Base-by-base conservation (phyloP, 2,888 invertebrate genomes). In the Calliphora vomitoria region DNA sequence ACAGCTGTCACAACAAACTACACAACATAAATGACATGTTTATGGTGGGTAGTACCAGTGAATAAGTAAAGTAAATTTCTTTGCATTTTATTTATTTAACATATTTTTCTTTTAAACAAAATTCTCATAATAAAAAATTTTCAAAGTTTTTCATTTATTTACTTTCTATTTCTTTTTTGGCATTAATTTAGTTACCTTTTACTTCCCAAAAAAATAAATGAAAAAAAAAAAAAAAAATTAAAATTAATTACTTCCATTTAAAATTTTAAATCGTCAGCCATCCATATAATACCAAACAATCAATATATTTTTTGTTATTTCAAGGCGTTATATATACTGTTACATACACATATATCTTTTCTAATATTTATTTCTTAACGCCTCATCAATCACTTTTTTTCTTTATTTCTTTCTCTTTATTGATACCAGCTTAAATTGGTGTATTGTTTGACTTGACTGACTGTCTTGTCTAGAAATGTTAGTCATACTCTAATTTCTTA, bases 381-480 rank as follows among this genome's bases (percentile, higher is more conserved):
- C 64, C 72, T 72, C 83, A 84, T 84, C 64, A 84, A 79, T 79
- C 78, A 79, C 64, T 47, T 75, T 68, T 71, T 82, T 75, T 68
- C 62, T 44, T 53, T 47, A 6, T 68, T 68, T 44, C 44, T 55
- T 55, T 55, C 55, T 20, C 18, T 55, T 55, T 55, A 44, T 10
- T 44, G 35, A 62, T 35, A 35, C 35, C 20, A n/a, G 3, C 8
- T 31, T 47, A 47, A 47, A 80, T 47, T 62, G 47, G 13, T 55
- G 13, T 62, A 62, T 62, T 66, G 15, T 74, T 74, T 4, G 41
- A 44, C 10, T 31, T 0, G 4, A 8, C 31, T 35, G 44, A 13
- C 10, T 44, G 44, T 44, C 11, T 44, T 58, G n/a, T 38, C 60
- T 69, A 11, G 4, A 18, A 47, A 58, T 58, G 41, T 53, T 64